phyloP scores from a whole-genome alignment of 1,140 invertebrate species.

The Drosophila nikananu region DNA sequence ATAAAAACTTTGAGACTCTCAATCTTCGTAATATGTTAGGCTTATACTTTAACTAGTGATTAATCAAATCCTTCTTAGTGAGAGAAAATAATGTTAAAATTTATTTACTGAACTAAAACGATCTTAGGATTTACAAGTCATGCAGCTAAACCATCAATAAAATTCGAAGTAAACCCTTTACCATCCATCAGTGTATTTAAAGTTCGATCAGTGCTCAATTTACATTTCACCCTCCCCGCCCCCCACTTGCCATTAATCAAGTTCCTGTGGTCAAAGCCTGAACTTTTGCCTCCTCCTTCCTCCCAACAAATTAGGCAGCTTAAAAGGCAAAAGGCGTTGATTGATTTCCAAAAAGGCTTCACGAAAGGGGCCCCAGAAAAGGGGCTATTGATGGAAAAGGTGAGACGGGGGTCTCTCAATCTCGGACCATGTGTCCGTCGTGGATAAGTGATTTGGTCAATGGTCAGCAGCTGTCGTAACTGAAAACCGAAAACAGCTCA shows the following conservation, averaged over 20 bases:
- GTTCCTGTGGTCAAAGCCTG: conserved; percentile 5
- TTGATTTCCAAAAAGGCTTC: conserved; percentile 70
- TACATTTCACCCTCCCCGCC: neutral
- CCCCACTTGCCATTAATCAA: conserved; percentile 35
- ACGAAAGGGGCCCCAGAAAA: conserved; percentile 9
- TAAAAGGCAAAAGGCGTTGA: conserved; percentile 69
- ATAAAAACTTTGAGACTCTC: neutral
- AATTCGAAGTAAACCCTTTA: conserved; percentile 28
- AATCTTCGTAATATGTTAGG: neutral
- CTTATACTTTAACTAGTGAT: neutral
- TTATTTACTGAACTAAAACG: neutral
- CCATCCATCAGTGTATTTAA: conserved; percentile 40
- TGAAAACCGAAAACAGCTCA: conserved; percentile 49
- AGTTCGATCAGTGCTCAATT: neutral
- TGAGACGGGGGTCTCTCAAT: conserved; percentile 16
- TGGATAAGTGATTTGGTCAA: conserved; percentile 45
- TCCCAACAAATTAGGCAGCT: conserved; percentile 68
- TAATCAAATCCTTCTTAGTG: no score
- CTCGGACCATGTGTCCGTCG: conserved; percentile 14
- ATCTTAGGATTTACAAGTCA: neutral
- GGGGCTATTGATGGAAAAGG: conserved; percentile 19
- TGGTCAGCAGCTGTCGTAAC: conserved; percentile 48
- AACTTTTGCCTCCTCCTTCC: conserved; percentile 20
- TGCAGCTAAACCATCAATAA: neutral
- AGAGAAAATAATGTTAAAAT: neutral